These are phyloP conservation scores for Spongilla lacustris DNA, from an alignment of 37 sponge, comb jelly and placozoan species.

Conservation along the genomic window DNA sequence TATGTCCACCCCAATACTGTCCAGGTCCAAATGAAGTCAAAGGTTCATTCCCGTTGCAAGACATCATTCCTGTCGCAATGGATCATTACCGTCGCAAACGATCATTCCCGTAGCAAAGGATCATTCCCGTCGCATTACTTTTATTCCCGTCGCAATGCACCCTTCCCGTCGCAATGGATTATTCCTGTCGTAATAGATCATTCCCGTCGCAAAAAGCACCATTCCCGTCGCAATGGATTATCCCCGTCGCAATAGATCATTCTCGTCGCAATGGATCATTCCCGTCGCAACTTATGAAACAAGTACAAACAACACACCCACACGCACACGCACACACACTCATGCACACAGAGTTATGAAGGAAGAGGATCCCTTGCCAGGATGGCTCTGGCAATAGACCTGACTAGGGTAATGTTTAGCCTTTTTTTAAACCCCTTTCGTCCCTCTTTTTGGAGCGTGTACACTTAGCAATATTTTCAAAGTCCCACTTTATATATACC, in stretches of 20 bases:
- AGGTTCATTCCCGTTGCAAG: conserved; percentile 1
- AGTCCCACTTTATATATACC: too few species aligned
- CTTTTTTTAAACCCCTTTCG: too few species aligned
- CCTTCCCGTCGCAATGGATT: neutral
- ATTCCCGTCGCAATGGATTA: neutral
- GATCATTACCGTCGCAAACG: neutral
- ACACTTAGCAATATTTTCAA: too few species aligned
- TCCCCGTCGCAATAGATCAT: neutral
- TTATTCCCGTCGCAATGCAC: neutral
- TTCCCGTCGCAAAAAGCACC: neutral
- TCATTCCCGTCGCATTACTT: neutral
- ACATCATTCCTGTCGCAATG: neutral
- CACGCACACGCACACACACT: too few species aligned
- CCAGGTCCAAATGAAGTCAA: conserved; percentile 1
- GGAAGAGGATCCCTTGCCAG: too few species aligned
- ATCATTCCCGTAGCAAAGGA: neutral
- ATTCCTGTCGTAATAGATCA: neutral
- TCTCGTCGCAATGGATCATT: neutral
- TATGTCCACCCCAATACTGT: conserved; percentile 1
- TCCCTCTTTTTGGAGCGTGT: too few species aligned
- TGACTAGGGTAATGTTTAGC: too few species aligned
- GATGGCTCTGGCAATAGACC: too few species aligned
- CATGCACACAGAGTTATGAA: too few species aligned
- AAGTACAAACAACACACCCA: too few species aligned
- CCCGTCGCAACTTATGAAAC: neutral